phyloP scores from a whole-genome alignment of 2,797 vertebrate species.

The Vespertilio murinus region DNA sequence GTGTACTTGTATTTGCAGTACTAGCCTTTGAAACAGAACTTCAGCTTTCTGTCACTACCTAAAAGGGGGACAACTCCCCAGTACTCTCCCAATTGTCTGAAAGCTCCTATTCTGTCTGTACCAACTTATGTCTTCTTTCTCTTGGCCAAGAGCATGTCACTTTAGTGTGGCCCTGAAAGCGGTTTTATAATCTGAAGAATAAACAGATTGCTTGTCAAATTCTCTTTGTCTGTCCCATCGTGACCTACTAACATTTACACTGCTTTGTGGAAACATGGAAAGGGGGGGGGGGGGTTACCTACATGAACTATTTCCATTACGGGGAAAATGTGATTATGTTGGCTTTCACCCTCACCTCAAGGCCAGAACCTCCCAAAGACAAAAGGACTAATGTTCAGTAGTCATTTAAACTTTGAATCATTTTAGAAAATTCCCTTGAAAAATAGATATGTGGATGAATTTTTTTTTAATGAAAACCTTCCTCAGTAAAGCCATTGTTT shows the following conservation, averaged over 20 bases:
- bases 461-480: background rate
- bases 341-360: constrained; percentile 23
- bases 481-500: constrained; percentile 38
- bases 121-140: constrained; percentile 42
- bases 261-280: constrained; percentile 9
- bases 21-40: constrained; percentile 1
- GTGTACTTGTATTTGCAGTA: background rate
- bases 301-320: background rate
- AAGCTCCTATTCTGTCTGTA: constrained; percentile 13
- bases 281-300: background rate
- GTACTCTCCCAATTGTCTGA: background rate
- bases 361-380: background rate
- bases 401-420: constrained; percentile 31
- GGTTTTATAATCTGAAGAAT: constrained; percentile 74
- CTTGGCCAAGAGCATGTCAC: background rate
- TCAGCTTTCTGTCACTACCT: background rate
- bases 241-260: constrained; percentile 68
- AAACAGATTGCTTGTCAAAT: constrained; percentile 71
- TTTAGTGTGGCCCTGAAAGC: constrained; percentile 63
- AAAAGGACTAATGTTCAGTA: background rate
- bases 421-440: constrained; percentile 37
- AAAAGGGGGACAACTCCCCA: background rate
- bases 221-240: constrained; percentile 63
- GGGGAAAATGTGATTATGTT: background rate
- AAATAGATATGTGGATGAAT: background rate